Conservation (phyloP, 1,140 invertebrate genomes). For the Trichomalopsis sarcophagae region DNA sequence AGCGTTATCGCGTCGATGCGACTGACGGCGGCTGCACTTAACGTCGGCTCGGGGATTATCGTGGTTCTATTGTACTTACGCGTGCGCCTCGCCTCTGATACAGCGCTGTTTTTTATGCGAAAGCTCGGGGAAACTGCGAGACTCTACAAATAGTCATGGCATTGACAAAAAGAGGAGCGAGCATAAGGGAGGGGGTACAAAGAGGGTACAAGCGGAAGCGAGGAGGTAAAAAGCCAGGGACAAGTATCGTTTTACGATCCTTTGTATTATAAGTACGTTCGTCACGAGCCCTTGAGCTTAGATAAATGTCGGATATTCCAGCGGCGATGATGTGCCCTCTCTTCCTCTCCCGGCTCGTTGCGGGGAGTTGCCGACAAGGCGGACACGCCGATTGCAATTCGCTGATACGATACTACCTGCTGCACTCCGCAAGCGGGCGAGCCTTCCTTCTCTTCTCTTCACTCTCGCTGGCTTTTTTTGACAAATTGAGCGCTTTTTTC, state of each 20-base stretch:
- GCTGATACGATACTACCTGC: conserved; percentile 71
- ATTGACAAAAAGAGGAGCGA: no score
- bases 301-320: conserved; percentile 40
- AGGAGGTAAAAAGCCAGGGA: conserved; percentile 41
- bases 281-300: conserved; percentile 53
- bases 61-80: no score
- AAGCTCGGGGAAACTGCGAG: no score
- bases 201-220: neutral
- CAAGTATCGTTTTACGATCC: conserved; percentile 44
- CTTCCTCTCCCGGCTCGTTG: conserved; percentile 31
- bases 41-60: neutral
- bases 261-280: conserved; percentile 59
- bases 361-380: conserved; percentile 67
- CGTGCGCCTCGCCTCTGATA: no score
- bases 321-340: conserved; percentile 39
- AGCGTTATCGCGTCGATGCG: no score
- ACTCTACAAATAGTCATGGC: no score
- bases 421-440: conserved; percentile 60
- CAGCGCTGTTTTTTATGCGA: no score
- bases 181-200: no score
- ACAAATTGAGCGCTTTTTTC: neutral
- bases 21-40: no score
- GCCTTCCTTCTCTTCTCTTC: conserved; percentile 52
- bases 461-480: neutral
- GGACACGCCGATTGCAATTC: conserved; percentile 70